Evolutionary conservation across 2,797 vertebrate genomes (phyloP), one percentile per base, ranked within the genome.

Genomic region (Rhincodon typus): DNA sequence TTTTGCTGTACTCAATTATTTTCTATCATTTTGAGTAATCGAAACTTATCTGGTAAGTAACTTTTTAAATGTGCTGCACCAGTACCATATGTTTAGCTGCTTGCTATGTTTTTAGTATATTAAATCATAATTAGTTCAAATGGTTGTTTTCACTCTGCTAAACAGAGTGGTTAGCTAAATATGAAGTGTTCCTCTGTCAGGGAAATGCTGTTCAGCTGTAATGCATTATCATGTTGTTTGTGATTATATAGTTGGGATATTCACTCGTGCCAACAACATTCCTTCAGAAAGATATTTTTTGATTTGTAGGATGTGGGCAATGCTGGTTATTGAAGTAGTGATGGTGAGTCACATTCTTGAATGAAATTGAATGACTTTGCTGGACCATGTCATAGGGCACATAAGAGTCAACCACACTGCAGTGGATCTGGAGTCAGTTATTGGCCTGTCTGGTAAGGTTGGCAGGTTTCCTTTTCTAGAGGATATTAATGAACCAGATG

Each of bases 81-180:
- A n/a, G 53, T 94, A 53, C 69, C 70, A 53, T 27, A 30, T 95
- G 27, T 66, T 27, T 23, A 50, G 25, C 67, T 74, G 94, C 38
- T 25, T 74, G 67, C 69, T 72, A 50, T 25, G 27, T 50, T 94
- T 94, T 72, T 21, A 72, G 66, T 15, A 94, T 34, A 94, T 74
- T 53, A 94, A 94, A 94, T 70, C 62, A 69, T 15, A 94, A 74
- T 72, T 94, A 74, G 42, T 10, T 95, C 27, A 95, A 94, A 77
- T 74, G 42, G 15, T 74, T 95, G 53, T 95, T 95, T 70, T 74
- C 42, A 77, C 42, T 38, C 19, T 77, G 53, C 70, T 0, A 38
- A 34, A 42, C 23, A 70, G 27, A 42, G 5, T 42, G 7, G 53
- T 95, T 19, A 57, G 27, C 13, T 34, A 77, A 95, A 77, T 95